phyloP scores from a whole-genome alignment of 2,797 vertebrate species.

The Chiloscyllium punctatum region DNA sequence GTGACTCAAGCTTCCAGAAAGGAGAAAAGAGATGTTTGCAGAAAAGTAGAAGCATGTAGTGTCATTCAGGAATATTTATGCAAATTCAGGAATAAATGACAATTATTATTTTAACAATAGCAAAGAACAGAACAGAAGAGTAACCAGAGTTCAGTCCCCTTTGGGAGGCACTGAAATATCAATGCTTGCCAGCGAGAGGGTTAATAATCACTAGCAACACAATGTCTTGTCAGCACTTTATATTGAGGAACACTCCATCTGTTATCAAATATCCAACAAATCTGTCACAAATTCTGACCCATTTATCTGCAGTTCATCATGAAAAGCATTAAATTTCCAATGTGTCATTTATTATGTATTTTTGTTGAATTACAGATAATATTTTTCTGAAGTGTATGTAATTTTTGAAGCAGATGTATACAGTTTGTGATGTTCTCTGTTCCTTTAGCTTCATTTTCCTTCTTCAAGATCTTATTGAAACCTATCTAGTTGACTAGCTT shows the following conservation, averaged over 20 bases:
- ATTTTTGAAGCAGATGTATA: constrained; percentile 7
- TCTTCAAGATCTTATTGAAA: background rate
- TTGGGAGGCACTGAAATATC: background rate
- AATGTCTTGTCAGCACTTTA: background rate
- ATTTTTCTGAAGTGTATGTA: background rate
- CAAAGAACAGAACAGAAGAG: background rate
- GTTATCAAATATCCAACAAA: background rate
- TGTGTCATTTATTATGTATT: background rate
- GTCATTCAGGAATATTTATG: background rate
- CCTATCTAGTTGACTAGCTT: background rate
- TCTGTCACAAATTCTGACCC: background rate
- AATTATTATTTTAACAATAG: background rate
- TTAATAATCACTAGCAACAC: background rate
- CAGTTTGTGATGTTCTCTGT: background rate
- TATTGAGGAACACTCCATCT: background rate
- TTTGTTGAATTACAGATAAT: background rate
- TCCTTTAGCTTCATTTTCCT: background rate
- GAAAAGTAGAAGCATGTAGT: background rate
- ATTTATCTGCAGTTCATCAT: background rate
- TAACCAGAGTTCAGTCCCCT: background rate
- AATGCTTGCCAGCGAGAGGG: background rate
- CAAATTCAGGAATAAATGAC: background rate
- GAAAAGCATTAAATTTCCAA: background rate
- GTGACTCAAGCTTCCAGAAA: background rate
- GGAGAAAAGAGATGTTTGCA: background rate